A percentile compares a stretch with the other conserved stretches of the same genome.
These are phyloP conservation scores for Apostichopus parvimensis DNA, from an alignment of 35 echinoderm and acorn worm species.

Conservation along the genomic window DNA sequence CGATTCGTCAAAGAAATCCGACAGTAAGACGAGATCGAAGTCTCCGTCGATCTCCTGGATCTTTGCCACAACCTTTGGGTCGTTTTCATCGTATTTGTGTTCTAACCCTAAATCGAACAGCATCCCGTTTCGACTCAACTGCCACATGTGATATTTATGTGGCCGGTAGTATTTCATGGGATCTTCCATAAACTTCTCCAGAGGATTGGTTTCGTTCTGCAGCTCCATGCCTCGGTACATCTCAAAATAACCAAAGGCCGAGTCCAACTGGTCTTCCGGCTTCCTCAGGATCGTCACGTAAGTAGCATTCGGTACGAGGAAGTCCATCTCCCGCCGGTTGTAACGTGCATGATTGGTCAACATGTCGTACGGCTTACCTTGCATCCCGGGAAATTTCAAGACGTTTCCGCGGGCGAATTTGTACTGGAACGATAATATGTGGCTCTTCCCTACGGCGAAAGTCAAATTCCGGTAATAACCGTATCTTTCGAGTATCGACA, in stretches of 20 bases:
- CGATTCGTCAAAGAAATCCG: slow-evolving; percentile 82
- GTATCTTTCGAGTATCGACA: slow-evolving; percentile 76
- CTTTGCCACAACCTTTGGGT: slow-evolving; percentile 28
- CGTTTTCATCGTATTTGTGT: slow-evolving; percentile 54
- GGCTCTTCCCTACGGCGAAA: slow-evolving; percentile 64
- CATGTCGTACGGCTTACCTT: slow-evolving; percentile 47
- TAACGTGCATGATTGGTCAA: slow-evolving; percentile 81
- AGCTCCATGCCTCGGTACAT: slow-evolving; percentile 49
- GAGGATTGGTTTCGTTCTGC: slow-evolving; percentile 34
- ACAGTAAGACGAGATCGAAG: slow-evolving; percentile 74
- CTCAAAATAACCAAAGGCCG: slow-evolving; percentile 76
- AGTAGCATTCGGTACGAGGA: slow-evolving; percentile 62
- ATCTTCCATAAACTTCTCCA: slow-evolving; percentile 67
- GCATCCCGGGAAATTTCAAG: background rate
- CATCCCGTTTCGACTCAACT: slow-evolving; percentile 58
- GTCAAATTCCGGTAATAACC: slow-evolving; percentile 72
- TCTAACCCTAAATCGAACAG: slow-evolving; percentile 72
- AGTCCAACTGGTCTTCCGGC: slow-evolving; percentile 67
- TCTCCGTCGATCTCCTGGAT: slow-evolving; percentile 45
- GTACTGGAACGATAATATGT: slow-evolving; percentile 33
- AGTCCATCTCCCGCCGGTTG: slow-evolving; percentile 69
- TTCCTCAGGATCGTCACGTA: slow-evolving; percentile 73
- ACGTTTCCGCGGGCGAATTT: background rate
- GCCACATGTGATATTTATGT: slow-evolving; percentile 54
- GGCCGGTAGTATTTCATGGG: slow-evolving; percentile 33